Conservation (phyloP, 2,888 invertebrate genomes). For the Argyra leucocephala region DNA sequence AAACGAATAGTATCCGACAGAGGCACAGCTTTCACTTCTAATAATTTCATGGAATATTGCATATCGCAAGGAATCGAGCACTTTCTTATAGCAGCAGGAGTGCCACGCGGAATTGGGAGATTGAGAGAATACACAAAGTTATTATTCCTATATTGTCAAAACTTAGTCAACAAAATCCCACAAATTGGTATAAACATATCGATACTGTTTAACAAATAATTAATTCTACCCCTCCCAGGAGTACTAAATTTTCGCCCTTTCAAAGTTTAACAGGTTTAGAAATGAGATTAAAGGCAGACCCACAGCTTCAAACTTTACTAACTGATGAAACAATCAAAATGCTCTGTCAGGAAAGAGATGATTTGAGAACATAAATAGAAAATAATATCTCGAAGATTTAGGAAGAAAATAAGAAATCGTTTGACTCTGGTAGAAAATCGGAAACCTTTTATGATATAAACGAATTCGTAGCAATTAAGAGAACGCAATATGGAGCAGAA, state of each 20-base stretch:
- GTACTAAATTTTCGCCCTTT: constrained; percentile 20
- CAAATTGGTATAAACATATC: constrained; percentile 30
- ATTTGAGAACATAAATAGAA: constrained; percentile 14
- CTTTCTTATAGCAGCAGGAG: constrained; percentile 29
- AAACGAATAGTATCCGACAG: constrained; percentile 34
- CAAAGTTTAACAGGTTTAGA: constrained; percentile 21
- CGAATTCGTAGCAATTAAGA: too few relatives aligned
- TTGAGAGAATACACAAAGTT: constrained; percentile 31
- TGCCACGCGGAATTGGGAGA: constrained; percentile 34
- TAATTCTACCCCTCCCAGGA: constrained; percentile 27
- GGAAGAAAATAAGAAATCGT: constrained; percentile 18
- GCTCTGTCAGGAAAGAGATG: too few relatives aligned
- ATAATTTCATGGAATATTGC: constrained; percentile 31
- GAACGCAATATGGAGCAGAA: constrained; percentile 20
- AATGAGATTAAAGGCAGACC: constrained; percentile 16
- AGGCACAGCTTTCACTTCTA: constrained; percentile 36
- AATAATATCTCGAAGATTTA: constrained; percentile 20
- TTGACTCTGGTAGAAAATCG: constrained; percentile 13
- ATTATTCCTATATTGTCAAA: constrained; percentile 34
- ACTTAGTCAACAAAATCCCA: constrained; percentile 31
- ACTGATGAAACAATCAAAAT: too few relatives aligned
- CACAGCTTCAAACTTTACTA: constrained; percentile 11
- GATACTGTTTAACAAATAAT: constrained; percentile 22
- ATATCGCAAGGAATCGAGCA: too few relatives aligned
- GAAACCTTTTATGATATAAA: too few relatives aligned